Evolutionary conservation across 23 tunicate genomes (phyloP), one percentile per base, ranked within the genome.

Genomic region (Trididemnum miniatum): DNA sequence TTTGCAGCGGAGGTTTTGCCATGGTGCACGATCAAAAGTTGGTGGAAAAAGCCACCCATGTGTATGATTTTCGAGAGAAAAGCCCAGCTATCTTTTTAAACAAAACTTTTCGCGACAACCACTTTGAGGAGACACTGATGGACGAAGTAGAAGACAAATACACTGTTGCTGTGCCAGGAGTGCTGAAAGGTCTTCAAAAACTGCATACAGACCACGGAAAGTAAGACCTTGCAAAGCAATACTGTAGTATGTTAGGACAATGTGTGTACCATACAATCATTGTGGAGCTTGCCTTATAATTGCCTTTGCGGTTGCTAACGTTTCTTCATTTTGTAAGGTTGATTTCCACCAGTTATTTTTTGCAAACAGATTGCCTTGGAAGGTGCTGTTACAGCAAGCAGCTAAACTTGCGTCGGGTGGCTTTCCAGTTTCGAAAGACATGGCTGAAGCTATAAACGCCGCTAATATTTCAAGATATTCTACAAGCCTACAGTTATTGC

Each of bases 1-100:
- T 85, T 78, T 67, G 18, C 88, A 92, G 97, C 1, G 97, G 97
- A 33, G 97, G 97, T 4, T 92, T 84, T 74, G 91, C 87, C 29
- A 7, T 92, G 79, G 79, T 92, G 18, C 87, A 92, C 71, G 51
- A 92, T n/a, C 92, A 84, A 51, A 88, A 74, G 35, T 26, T 72
- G 18, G 86, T 40, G 32, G 67, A 65, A 27, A 39, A 79, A 4
- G 85, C 86, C 0, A 83, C 85, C 24, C 59, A 49, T 9, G 25
- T 83, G 37, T 83, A 82, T 29, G 71, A 92, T 50, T 92, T 92
- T 57, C 92, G 97, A 26, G 97, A 92, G 39, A 27, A 49, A 30
- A 83, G 92, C 51, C 67, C 89, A 5, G 38, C 36, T 0, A 26
- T 23, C 7, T 85, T 85, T 72, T 33, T 34, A 4, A 66, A 85